Conservation (phyloP, 2,113 vertebrate species). For the Varanus salvator region DNA sequence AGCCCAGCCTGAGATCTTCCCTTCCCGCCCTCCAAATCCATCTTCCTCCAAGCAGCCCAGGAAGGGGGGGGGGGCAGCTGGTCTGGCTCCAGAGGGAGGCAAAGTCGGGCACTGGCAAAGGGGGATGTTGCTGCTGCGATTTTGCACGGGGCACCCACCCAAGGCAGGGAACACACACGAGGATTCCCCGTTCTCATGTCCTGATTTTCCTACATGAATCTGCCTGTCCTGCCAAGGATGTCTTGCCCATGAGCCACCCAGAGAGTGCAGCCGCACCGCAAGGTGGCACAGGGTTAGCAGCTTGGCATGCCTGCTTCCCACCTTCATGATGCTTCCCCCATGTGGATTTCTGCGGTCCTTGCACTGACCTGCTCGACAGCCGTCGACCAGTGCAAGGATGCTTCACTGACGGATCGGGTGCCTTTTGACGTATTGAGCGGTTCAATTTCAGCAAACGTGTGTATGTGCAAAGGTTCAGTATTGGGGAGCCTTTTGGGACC, state of each 20-base stretch:
- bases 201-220: too few relatives aligned
- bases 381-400: neutral
- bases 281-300: neutral
- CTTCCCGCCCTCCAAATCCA: neutral
- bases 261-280: neutral
- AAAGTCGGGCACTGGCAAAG: neutral
- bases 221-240: neutral
- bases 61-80: neutral
- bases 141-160: neutral
- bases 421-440: too few relatives aligned
- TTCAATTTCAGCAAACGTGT: too few relatives aligned
- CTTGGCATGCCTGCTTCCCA: neutral
- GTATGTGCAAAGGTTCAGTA: too few relatives aligned
- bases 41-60: neutral
- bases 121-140: neutral
- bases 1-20: neutral
- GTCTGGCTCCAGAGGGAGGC: neutral
- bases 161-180: neutral
- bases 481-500: too few relatives aligned
- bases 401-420: neutral
- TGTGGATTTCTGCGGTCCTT: neutral
- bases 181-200: neutral
- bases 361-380: neutral
- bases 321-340: neutral
- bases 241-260: neutral